These are phyloP conservation scores for Homarus gammarus DNA, from an alignment of 2,888 invertebrate genomes.

Conservation along the genomic window DNA sequence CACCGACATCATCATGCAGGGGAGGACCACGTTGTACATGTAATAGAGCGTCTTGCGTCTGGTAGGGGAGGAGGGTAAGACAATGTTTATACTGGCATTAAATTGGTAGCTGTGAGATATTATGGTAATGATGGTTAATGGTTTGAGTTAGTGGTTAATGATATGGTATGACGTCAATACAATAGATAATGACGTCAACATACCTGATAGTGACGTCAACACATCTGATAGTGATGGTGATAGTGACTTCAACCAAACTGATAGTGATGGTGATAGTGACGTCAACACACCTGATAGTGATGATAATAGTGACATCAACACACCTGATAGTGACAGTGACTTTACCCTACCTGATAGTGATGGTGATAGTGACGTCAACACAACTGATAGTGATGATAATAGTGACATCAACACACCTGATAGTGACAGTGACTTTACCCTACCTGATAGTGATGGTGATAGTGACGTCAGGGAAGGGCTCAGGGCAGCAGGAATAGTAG, in stretches of 20 bases:
- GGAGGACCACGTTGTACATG: slow-evolving; percentile 82
- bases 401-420: neutral
- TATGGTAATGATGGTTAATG: too few species aligned
- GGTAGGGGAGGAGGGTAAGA: neutral
- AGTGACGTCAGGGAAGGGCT: slow-evolving; percentile 82
- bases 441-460: slow-evolving; percentile 81
- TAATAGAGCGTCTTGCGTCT: slow-evolving; percentile 80
- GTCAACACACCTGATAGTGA: slow-evolving; percentile 22
- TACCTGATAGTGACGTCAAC: too few species aligned
- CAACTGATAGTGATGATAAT: neutral
- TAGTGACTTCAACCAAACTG: neutral
- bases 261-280: slow-evolving; percentile 13
- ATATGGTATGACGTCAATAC: too few species aligned
- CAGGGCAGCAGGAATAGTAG: slow-evolving; percentile 81
- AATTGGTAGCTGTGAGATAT: too few species aligned
- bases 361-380: slow-evolving; percentile 80
- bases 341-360: slow-evolving; percentile 79
- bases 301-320: neutral
- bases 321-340: too few species aligned
- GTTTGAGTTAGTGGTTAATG: too few species aligned
- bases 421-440: neutral
- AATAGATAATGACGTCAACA: neutral
- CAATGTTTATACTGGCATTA: too few species aligned
- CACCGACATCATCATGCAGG: slow-evolving; percentile 82
- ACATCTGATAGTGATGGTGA: neutral